Conservation (phyloP, 53 echinoderm and acorn worm genomes). For the Mesocentrotus franciscanus region DNA sequence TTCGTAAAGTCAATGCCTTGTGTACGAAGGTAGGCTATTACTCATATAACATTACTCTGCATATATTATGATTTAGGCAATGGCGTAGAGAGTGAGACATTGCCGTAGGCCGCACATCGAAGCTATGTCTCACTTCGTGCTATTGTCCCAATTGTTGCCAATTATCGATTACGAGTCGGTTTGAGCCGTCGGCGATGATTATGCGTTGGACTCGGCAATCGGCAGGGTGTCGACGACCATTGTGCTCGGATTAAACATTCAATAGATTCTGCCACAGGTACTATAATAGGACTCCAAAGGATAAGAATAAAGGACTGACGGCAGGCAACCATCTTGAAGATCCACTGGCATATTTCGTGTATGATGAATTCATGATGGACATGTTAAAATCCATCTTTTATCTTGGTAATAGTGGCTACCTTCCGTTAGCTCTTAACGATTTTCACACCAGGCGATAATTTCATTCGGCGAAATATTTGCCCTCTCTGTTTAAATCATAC, state of each 20-base stretch:
- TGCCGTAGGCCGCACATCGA: background rate
- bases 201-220: background rate
- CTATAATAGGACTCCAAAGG: slow-evolving; percentile 1
- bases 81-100: background rate
- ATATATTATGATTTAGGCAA: background rate
- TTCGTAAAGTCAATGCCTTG: background rate
- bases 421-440: background rate
- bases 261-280: slow-evolving; percentile 1
- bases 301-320: background rate
- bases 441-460: background rate
- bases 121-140: background rate
- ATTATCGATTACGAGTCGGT: slow-evolving; percentile 5
- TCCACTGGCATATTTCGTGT: background rate
- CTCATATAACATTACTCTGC: background rate
- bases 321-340: background rate
- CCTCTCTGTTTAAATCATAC: background rate
- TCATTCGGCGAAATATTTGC: background rate
- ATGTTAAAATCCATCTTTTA: background rate
- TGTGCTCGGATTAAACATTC: slow-evolving; percentile 8
- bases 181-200: slow-evolving; percentile 10
- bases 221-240: slow-evolving; percentile 1
- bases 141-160: background rate
- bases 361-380: background rate
- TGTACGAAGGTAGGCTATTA: background rate
- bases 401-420: background rate